Evolutionary conservation across 2,113 vertebrate species (phyloP), one percentile per base, ranked within the genome.

Genomic region (Equus przewalskii): DNA sequence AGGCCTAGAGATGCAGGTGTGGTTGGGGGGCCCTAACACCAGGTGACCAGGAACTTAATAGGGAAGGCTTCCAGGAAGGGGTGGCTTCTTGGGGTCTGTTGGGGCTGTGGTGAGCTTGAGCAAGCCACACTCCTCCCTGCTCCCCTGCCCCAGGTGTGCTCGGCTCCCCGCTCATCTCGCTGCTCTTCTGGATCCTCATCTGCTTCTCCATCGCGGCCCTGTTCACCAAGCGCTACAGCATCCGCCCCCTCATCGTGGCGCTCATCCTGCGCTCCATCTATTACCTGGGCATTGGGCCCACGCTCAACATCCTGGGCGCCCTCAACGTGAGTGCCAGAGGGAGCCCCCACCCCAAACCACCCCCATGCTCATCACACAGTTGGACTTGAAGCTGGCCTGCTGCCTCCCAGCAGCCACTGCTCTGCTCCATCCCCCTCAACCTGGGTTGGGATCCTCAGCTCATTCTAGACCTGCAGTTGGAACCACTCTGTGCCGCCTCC

Each of bases 231-330:
- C 99, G 99, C 70, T 99, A 99, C 4, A 99, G 99, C 1, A 95
- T 99, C 92, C 98, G 99, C n/a, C 99, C 99, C 0, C 98, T 99
- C 93, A 99, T 99, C 0, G 97, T 99, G 78, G 99, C 99, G 0
- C 99, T 99, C 89, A 99, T 99, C 95, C 97, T 99, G 87, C 98
- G 99, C 8, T 99, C 99, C 54, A 99, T 99, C 92, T 99, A 99
- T 98, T 99, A 99, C 98, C 86, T 99, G 10, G 99, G 99, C 97
- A 99, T 99, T 2, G 99, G 99, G 4, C 99, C 99, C 98, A 99
- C 99, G 0, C 99, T 99, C 73, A 99, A 99, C 95, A 98, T 99
- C 96, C 99, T 99, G 86, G 99, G 99, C 0, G 98, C 99, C 0
- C 98, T 99, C 98, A 99, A 99, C 1, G 99, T 99, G 97, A 99